Conservation (phyloP, 2,797 vertebrate genomes). For the Anguilla pacifica region DNA sequence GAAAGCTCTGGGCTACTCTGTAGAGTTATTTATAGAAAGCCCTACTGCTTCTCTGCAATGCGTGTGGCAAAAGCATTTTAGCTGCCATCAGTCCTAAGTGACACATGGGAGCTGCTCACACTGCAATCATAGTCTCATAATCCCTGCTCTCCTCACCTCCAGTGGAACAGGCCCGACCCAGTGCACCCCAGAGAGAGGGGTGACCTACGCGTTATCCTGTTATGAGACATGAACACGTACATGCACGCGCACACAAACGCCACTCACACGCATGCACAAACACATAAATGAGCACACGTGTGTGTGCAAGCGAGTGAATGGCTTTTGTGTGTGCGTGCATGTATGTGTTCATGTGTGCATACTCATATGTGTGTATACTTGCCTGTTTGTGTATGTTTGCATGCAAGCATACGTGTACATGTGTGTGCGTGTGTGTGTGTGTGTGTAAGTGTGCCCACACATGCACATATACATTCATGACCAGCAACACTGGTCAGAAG, state of each 20-base stretch:
- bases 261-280: too few species aligned
- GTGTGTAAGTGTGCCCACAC: not conserved
- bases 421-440: not conserved
- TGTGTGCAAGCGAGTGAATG: not conserved
- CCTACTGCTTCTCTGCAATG: not conserved
- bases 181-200: conserved; percentile 6
- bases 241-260: too few species aligned
- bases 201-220: not conserved
- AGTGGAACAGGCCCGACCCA: not conserved
- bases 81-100: not conserved
- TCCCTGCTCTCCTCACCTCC: conserved; percentile 8
- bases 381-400: not conserved
- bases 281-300: too few species aligned
- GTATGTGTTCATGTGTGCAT: not conserved
- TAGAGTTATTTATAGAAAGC: conserved; percentile 5
- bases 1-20: not conserved
- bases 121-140: conserved; percentile 1
- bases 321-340: too few species aligned
- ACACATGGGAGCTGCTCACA: not conserved
- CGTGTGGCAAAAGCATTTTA: not conserved
- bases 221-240: not conserved
- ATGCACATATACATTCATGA: not conserved
- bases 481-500: not conserved
- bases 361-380: not conserved
- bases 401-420: not conserved